Percentiles rank a stretch among this genome's conserved stretches.
Evolutionary conservation across 2,797 vertebrate species (phyloP).

Genomic region (Schizothorax lantsangensis): DNA sequence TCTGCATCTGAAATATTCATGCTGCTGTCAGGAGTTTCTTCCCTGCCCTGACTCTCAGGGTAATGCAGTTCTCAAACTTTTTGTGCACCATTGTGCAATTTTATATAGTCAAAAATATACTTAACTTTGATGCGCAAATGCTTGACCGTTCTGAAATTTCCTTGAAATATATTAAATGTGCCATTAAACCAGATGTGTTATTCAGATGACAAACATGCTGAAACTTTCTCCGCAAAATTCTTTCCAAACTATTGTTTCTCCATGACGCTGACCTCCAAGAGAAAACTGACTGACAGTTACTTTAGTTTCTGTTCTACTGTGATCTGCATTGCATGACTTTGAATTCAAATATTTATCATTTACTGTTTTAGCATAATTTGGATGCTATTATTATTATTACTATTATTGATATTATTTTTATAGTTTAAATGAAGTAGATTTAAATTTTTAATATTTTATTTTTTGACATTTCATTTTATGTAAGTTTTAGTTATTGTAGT

Average conservation of each 20-base stretch:
- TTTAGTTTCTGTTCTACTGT: not conserved
- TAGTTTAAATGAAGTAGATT: not conserved
- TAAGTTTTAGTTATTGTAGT: not conserved
- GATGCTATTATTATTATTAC: not conserved
- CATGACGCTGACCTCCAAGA: not conserved
- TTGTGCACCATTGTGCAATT: slow-evolving; percentile 3
- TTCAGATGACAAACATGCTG: not conserved
- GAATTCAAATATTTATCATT: not conserved
- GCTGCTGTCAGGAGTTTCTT: slow-evolving; percentile 41
- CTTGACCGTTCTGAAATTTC: not conserved
- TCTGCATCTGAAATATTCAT: slow-evolving; percentile 53
- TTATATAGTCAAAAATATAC: not conserved
- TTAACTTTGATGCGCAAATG: not conserved
- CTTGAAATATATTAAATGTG: not conserved
- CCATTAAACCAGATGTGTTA: not conserved
- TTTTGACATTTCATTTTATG: too few species aligned
- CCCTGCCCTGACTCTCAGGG: slow-evolving; percentile 6
- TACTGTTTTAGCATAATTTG: not conserved
- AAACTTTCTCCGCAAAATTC: not conserved
- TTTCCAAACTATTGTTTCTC: not conserved
- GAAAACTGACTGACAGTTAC: not conserved
- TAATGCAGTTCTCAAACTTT: slow-evolving; percentile 36
- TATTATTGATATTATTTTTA: not conserved
- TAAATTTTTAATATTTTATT: too few species aligned
- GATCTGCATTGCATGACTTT: not conserved